Percentiles rank a stretch among this genome's conserved stretches.
Evolutionary conservation across 2,113 vertebrate species (phyloP).

Genomic region (Cephalopterus ornatus): DNA sequence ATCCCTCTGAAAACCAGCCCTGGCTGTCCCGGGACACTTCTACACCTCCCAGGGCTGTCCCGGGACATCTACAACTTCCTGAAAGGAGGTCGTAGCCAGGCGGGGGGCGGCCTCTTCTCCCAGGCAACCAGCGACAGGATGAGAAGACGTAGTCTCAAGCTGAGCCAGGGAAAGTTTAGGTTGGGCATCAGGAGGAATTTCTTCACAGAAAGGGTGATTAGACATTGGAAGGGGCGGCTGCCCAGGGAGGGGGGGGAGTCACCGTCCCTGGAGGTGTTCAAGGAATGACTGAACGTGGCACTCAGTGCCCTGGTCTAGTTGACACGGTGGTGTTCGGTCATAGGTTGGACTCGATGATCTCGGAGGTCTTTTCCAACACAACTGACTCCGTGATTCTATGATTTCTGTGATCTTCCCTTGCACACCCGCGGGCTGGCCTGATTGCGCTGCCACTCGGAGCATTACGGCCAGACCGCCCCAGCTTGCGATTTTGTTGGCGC

Average conservation of each 20-base stretch:
- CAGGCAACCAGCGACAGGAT: neutral
- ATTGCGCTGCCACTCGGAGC: neutral
- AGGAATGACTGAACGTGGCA: neutral
- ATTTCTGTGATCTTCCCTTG: accelerated
- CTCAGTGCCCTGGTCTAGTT: neutral
- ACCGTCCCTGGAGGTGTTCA: too few relatives aligned
- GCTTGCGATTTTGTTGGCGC: accelerated
- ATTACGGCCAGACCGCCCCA: neutral
- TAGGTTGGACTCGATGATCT: neutral
- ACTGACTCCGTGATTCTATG: neutral
- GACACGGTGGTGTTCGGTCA: neutral
- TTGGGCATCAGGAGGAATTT: neutral
- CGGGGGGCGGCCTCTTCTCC: neutral
- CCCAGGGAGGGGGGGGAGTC: neutral
- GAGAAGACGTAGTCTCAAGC: neutral
- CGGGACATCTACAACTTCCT: neutral
- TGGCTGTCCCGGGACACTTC: neutral
- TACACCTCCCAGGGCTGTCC: neutral
- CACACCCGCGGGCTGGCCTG: accelerated
- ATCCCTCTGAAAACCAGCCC: neutral
- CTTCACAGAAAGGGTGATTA: neutral
- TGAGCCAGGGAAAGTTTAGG: neutral
- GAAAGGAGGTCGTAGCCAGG: neutral
- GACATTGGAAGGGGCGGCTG: neutral
- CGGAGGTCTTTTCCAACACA: neutral